These are phyloP conservation scores for Epsilonema sp. DNA, from an alignment of 2,888 invertebrate species.

Conservation along the genomic window DNA sequence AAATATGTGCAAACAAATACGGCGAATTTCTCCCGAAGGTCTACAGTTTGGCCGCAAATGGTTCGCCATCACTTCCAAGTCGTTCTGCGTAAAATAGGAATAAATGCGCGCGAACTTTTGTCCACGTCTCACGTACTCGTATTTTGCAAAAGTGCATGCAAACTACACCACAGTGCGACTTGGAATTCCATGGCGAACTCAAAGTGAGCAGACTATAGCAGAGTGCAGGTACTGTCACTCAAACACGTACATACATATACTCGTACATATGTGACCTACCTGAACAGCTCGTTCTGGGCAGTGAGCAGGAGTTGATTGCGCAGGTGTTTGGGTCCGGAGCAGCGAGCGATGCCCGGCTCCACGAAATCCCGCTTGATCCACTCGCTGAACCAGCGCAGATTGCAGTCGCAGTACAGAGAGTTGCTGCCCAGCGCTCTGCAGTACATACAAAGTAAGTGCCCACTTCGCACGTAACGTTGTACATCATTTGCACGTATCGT, in stretches of 20 bases:
- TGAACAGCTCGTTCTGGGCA: slow-evolving; percentile 46
- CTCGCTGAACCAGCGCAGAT: slow-evolving; percentile 79
- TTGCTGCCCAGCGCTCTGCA: slow-evolving; percentile 81
- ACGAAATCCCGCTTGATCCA: slow-evolving; percentile 90
- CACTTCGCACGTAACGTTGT: too few species aligned
- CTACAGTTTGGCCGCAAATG: too few species aligned
- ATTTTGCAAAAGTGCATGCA: too few species aligned
- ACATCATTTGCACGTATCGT: too few species aligned
- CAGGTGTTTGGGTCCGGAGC: slow-evolving; percentile 69
- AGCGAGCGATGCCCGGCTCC: slow-evolving; percentile 90
- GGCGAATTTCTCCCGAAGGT: too few species aligned
- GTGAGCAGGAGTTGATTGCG: slow-evolving; percentile 78
- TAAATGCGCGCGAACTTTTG: not conserved
- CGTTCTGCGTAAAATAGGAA: not conserved
- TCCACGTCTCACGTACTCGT: not conserved
- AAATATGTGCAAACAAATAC: too few species aligned
- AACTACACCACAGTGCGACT: too few species aligned
- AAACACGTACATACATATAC: not conserved
- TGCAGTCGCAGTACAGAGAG: slow-evolving; percentile 92
- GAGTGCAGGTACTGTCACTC: too few species aligned
- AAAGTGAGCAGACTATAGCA: too few species aligned
- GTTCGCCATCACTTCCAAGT: too few species aligned
- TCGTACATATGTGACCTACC: not conserved
- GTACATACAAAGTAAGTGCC: too few species aligned
- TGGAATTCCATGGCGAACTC: too few species aligned